These are phyloP conservation scores for Dreissena rostriformis DNA, from an alignment of 1,140 invertebrate genomes.

Conservation along the genomic window DNA sequence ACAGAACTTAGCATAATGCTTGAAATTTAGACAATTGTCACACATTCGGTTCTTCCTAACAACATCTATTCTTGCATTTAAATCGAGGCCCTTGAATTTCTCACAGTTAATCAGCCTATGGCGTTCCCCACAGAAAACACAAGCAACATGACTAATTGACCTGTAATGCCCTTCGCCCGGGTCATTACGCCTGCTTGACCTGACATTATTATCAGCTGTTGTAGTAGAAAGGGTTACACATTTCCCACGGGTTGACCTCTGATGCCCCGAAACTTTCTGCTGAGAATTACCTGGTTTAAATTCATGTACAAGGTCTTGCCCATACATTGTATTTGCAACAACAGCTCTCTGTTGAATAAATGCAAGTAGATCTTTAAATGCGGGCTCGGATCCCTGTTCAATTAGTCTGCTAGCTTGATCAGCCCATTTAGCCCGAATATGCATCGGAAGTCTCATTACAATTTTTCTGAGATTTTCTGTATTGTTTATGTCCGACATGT, in stretches of 20 bases:
- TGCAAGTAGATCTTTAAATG: not conserved
- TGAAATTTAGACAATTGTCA: conserved; percentile 36
- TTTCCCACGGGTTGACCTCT: not conserved
- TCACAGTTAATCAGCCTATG: conserved; percentile 34
- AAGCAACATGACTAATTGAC: conserved; percentile 15
- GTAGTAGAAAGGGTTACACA: not conserved
- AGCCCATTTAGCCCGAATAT: conserved; percentile 1
- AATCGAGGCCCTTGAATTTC: conserved; percentile 13
- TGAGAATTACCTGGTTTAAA: no score
- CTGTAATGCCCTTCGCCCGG: no score
- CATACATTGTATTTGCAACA: conserved; percentile 30
- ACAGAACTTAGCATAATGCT: conserved; percentile 24
- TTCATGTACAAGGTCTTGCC: conserved; percentile 10
- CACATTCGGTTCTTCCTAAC: conserved; percentile 20
- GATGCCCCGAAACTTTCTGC: not conserved
- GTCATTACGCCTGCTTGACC: no score
- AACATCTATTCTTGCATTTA: conserved; percentile 1
- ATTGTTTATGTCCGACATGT: conserved; percentile 1
- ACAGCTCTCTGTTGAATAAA: not conserved
- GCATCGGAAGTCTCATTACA: not conserved
- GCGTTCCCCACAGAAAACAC: conserved; percentile 6
- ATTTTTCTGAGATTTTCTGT: conserved; percentile 14
- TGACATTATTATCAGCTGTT: not conserved
- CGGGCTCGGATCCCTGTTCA: not conserved
- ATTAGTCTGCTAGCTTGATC: not conserved